Conservation (phyloP, 2,888 invertebrate species). For the Patella depressa region DNA sequence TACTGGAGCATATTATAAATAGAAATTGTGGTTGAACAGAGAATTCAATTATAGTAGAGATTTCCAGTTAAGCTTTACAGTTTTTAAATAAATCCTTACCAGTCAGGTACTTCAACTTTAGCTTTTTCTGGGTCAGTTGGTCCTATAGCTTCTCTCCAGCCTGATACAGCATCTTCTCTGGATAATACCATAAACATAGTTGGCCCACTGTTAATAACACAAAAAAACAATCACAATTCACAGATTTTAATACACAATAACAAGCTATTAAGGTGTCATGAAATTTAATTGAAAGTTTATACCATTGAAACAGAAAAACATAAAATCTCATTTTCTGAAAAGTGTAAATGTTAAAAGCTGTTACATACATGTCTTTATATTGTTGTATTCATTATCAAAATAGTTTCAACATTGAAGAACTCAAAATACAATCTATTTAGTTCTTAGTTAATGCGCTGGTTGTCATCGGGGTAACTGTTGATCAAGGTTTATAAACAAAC, state of each 20-base stretch:
- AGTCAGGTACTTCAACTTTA: constrained; percentile 60
- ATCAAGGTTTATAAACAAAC: too few relatives aligned
- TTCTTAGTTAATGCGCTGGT: too few relatives aligned
- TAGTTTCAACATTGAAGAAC: too few relatives aligned
- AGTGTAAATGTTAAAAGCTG: too few relatives aligned
- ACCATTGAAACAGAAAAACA: too few relatives aligned
- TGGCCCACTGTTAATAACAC: constrained; percentile 55
- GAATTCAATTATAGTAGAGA: background rate
- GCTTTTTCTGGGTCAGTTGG: constrained; percentile 66
- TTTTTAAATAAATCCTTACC: constrained; percentile 49
- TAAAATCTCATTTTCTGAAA: too few relatives aligned
- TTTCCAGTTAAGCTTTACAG: background rate
- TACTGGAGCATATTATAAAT: background rate
- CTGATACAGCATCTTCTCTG: constrained; percentile 65
- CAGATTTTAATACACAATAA: background rate
- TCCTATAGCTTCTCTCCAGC: constrained; percentile 64
- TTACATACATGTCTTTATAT: too few relatives aligned
- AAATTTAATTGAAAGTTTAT: too few relatives aligned
- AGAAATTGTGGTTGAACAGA: background rate
- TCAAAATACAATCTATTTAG: too few relatives aligned
- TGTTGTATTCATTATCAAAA: too few relatives aligned
- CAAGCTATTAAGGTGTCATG: too few relatives aligned
- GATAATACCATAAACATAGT: constrained; percentile 67
- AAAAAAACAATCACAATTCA: constrained; percentile 19
- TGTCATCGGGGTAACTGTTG: too few relatives aligned